These are phyloP conservation scores for Chelonus insularis DNA, from an alignment of 1,140 invertebrate species.

Conservation along the genomic window DNA sequence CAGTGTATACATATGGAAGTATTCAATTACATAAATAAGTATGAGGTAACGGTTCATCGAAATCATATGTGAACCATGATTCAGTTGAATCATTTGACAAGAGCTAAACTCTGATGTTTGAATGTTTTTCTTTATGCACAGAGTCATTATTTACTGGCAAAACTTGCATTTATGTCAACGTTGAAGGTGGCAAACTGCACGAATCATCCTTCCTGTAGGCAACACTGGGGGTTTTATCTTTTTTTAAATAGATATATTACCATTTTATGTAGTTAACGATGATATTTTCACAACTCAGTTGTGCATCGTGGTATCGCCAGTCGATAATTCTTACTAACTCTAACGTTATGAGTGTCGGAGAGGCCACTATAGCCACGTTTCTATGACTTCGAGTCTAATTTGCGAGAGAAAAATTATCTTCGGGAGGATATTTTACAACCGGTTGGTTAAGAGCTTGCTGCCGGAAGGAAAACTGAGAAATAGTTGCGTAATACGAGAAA, in stretches of 20 bases:
- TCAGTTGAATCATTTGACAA: neutral
- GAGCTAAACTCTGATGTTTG: neutral
- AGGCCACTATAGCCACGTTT: neutral
- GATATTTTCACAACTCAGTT: constrained; percentile 1
- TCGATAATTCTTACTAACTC: constrained; percentile 13
- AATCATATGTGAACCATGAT: neutral
- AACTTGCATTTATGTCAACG: constrained; percentile 14
- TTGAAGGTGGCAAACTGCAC: constrained; percentile 9
- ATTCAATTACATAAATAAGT: constrained; percentile 22
- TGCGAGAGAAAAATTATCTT: constrained; percentile 9
- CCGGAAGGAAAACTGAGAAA: constrained; percentile 20
- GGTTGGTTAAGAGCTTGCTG: constrained; percentile 10
- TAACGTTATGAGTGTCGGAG: neutral
- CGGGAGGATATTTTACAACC: constrained; percentile 19
- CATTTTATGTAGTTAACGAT: constrained; percentile 16
- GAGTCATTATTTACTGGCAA: constrained; percentile 22
- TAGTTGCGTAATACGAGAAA: constrained; percentile 10
- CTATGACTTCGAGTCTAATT: constrained; percentile 17
- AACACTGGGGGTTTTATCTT: neutral
- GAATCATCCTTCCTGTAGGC: constrained; percentile 6
- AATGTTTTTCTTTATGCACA: neutral
- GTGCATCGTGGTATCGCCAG: constrained; percentile 1
- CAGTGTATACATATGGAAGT: too few species aligned
- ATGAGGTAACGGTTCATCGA: constrained; percentile 12
- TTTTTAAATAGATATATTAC: neutral